Conservation (phyloP, 2,797 vertebrate genomes). For the Betta splendens region DNA sequence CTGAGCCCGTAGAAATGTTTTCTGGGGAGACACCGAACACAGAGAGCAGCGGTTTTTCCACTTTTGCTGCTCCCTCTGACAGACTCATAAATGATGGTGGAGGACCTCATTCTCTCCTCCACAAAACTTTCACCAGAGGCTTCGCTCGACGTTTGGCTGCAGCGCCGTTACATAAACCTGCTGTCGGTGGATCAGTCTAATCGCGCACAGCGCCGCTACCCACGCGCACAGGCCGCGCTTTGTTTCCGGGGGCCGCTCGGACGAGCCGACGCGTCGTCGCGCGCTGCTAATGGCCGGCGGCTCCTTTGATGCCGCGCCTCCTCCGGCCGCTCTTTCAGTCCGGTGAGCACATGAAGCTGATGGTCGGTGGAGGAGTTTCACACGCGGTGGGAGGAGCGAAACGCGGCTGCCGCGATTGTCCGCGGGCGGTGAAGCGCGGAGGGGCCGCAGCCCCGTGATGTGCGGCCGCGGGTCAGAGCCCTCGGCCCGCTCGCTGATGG, state of each 20-base stretch:
- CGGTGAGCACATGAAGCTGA: constrained; percentile 33
- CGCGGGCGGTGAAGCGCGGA: constrained; percentile 42
- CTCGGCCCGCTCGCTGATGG: neutral
- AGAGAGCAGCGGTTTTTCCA: constrained; percentile 3
- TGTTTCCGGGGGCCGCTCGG: constrained; percentile 45
- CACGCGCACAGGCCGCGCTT: constrained; percentile 30
- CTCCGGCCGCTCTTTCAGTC: constrained; percentile 15
- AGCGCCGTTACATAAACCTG: constrained; percentile 43
- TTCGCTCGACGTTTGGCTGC: constrained; percentile 34
- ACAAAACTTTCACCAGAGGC: constrained; percentile 26
- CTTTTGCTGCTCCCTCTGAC: constrained; percentile 4
- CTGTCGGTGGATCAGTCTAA: constrained; percentile 45
- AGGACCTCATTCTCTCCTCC: constrained; percentile 30
- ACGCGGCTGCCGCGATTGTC: constrained; percentile 45
- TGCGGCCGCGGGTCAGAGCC: neutral
- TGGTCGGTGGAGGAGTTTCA: constrained; percentile 28
- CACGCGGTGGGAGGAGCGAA: no score
- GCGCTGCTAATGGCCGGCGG: constrained; percentile 34
- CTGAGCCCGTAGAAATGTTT: neutral
- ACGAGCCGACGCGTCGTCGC: constrained; percentile 39
- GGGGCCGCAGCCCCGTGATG: no score
- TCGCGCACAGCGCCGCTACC: constrained; percentile 48
- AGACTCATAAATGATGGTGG: constrained; percentile 24
- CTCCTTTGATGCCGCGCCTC: constrained; percentile 52
- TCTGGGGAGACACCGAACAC: neutral